Percentiles rank a stretch among this genome's conserved stretches.
Evolutionary conservation across 2,113 vertebrate genomes (phyloP).

Genomic region (Amia ocellicauda): DNA sequence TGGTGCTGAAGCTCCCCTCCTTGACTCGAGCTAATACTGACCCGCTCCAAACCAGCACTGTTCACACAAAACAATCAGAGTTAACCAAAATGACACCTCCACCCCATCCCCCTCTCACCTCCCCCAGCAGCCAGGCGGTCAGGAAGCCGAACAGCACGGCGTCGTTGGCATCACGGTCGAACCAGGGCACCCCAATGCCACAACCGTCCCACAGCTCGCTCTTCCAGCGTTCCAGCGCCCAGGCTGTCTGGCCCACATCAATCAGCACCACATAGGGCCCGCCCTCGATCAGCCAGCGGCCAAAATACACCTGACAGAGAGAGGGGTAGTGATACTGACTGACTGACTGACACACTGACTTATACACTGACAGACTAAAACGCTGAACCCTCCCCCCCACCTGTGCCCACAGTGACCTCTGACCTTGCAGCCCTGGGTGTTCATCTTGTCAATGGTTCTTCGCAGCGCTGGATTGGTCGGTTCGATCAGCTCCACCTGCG

Average conservation of each 20-base stretch:
- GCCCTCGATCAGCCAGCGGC: conserved; percentile 88
- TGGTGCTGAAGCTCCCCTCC: too few species aligned
- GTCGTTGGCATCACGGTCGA: conserved; percentile 87
- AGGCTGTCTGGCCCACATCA: conserved; percentile 81
- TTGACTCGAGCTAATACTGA: too few species aligned
- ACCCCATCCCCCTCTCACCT: conserved; percentile 76
- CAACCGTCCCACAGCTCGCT: conserved; percentile 84
- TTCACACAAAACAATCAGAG: too few species aligned
- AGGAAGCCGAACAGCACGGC: conserved; percentile 88
- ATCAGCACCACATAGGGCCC: conserved; percentile 83
- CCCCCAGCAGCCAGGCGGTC: conserved; percentile 86
- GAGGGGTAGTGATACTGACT: background rate
- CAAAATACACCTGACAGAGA: conserved; percentile 77
- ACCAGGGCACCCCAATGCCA: conserved; percentile 84
- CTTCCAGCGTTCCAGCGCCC: conserved; percentile 90
- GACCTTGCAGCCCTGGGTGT: conserved; percentile 88
- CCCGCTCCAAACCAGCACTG: too few species aligned
- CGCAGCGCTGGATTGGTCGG: conserved; percentile 73
- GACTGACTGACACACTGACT: background rate
- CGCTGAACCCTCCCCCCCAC: too few species aligned
- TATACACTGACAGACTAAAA: background rate
- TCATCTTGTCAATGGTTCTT: conserved; percentile 85
- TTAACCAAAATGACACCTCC: too few species aligned
- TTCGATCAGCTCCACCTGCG: conserved; percentile 88
- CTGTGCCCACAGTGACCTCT: background rate